A percentile compares a stretch with the other conserved stretches of the same genome.
phyloP scores from a whole-genome alignment of 2,797 vertebrate species.

The Gobio occitaniae region DNA sequence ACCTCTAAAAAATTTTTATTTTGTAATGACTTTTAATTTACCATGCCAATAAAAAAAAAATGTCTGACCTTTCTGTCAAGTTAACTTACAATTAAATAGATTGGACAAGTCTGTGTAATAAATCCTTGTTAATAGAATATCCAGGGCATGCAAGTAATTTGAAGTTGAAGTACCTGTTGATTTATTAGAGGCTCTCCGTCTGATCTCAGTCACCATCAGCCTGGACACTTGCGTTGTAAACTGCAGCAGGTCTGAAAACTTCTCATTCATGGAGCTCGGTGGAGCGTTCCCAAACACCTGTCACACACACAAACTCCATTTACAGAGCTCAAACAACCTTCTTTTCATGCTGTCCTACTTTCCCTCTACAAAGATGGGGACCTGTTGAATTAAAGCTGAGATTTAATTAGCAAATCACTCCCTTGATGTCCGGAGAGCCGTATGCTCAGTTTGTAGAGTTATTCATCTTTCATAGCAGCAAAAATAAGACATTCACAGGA shows the following conservation, averaged over 20 bases:
- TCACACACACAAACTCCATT: neutral
- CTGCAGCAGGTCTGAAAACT: conserved; percentile 97
- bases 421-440: conserved; percentile 22
- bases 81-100: neutral
- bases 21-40: neutral
- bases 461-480: conserved; percentile 36
- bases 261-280: conserved; percentile 95
- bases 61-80: neutral
- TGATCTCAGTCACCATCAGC: conserved; percentile 98
- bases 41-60: neutral
- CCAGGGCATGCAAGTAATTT: neutral
- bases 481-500: conserved; percentile 12
- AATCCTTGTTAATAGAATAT: neutral
- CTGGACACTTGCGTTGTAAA: conserved; percentile 99
- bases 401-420: conserved; percentile 10
- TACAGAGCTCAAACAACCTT: neutral
- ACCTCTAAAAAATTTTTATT: neutral
- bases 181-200: conserved; percentile 96
- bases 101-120: neutral
- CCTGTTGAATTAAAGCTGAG: conserved; percentile 29
- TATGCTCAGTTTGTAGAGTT: neutral
- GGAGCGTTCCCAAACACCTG: conserved; percentile 97
- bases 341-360: neutral
- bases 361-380: conserved; percentile 12
- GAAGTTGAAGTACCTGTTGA: conserved; percentile 87